A percentile compares a stretch with the other conserved stretches of the same genome.
phyloP scores from a whole-genome alignment of 2,888 invertebrate genomes.

The Unio pictorum region DNA sequence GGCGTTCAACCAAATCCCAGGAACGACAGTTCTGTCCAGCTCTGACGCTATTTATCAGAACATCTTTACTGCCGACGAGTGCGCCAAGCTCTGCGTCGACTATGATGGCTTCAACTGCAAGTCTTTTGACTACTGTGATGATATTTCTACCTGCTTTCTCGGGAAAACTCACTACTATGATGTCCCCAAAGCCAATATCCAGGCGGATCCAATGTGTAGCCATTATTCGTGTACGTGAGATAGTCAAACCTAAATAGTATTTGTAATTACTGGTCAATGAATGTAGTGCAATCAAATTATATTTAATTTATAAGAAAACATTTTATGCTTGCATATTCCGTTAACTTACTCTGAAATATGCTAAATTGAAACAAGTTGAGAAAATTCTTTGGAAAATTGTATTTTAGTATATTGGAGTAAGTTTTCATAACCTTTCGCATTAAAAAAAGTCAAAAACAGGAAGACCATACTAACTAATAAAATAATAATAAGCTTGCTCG shows the following conservation, averaged over 20 bases:
- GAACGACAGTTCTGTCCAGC: conserved; percentile 44
- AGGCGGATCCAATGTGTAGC: conserved; percentile 44
- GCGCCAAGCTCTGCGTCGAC: conserved; percentile 53
- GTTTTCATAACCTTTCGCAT: no score
- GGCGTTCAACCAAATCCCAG: conserved; percentile 38
- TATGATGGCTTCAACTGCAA: conserved; percentile 53
- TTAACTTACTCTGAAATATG: no score
- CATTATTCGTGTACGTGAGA: conserved; percentile 57
- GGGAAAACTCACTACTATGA: conserved; percentile 51
- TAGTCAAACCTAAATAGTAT: not conserved
- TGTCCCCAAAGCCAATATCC: conserved; percentile 40
- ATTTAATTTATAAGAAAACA: no score
- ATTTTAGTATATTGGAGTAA: no score
- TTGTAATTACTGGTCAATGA: no score
- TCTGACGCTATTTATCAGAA: conserved; percentile 55
- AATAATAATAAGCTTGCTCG: no score
- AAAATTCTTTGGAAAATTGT: no score
- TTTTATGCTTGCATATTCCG: no score
- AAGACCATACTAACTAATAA: no score
- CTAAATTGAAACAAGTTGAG: no score
- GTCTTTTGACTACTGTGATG: conserved; percentile 57
- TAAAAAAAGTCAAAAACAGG: no score
- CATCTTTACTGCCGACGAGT: conserved; percentile 46
- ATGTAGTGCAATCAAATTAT: no score
- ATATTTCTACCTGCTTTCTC: conserved; percentile 52